Evolutionary conservation across 2,113 vertebrate genomes (phyloP), one percentile per base, ranked within the genome.

Genomic region (Oncorhynchus masou): DNA sequence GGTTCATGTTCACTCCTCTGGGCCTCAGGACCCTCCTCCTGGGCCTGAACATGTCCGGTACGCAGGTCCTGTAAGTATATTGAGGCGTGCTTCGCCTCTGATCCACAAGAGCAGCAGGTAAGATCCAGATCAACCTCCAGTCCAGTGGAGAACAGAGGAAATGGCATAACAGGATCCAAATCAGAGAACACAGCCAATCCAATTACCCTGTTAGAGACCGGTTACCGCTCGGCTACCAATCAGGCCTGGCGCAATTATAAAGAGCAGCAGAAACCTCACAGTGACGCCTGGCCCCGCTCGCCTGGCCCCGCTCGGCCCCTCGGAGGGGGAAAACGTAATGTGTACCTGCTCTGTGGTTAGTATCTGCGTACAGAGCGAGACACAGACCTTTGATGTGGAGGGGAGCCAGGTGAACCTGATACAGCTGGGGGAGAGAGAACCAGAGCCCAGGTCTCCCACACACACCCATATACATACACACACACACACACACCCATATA

Each of bases 81-180:
- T 8, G 20, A 66, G 73, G 20, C 54, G 68, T 31, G 76, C 64
- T 13, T 59, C 49, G 34, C 27, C 31, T 45, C 51, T 68, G n/a
- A 54, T 59, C 65, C 60, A 16, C 34, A 45, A 15, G 57, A 29
- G 54, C 77, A 48, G 19, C 49, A 25, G n/a, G 24, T 78, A 45
- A 45, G n/a, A 12, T 51, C 11, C 49, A 16, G 49, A 4, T 51
- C 16, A 51, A 51, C 11, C 49, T 51, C 15, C 15, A 51, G 49
- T 51, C 49, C 49, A 16, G 11, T 51, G 49, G 70, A 73, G 12
- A 7, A 71, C 27, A 78, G 74, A 90, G 90, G 86, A 92, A 90
- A 90, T 84, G 69, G 72, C 81, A 84, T 89, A 90, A 88, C 85
- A 82, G 84, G 86, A 89, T 90, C 80, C 86, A 91, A 27, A 83